These are phyloP conservation scores for Delichon dasypus DNA, from an alignment of 2,797 vertebrate species.

Conservation along the genomic window DNA sequence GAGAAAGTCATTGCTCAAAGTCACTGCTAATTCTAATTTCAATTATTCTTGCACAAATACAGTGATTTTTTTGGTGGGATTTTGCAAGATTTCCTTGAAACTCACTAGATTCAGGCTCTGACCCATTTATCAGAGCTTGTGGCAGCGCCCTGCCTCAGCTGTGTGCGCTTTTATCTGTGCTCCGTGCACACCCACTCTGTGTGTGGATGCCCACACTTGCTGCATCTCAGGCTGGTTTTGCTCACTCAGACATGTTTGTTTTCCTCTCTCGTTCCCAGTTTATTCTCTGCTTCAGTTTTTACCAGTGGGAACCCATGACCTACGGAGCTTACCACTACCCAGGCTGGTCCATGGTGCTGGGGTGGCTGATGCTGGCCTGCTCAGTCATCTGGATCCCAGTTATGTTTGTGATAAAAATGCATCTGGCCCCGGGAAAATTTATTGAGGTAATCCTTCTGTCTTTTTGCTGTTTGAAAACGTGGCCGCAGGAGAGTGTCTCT, in stretches of 20 bases:
- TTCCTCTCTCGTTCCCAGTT: slow-evolving; percentile 77
- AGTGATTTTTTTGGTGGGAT: slow-evolving; percentile 1
- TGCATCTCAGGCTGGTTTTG: not conserved
- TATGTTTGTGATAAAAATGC: slow-evolving; percentile 98
- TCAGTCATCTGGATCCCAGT: slow-evolving; percentile 99
- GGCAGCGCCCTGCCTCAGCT: not conserved
- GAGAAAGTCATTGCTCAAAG: not conserved
- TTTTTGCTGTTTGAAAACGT: not conserved
- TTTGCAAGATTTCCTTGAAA: slow-evolving; percentile 8
- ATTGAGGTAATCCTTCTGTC: slow-evolving; percentile 83
- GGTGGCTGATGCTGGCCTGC: slow-evolving; percentile 96
- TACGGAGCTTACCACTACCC: slow-evolving; percentile 96
- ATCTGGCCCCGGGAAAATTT: slow-evolving; percentile 90
- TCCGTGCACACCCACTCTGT: not conserved
- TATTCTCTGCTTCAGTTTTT: slow-evolving; percentile 94
- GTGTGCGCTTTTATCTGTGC: not conserved
- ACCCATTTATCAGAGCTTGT: not conserved
- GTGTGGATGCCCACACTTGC: not conserved
- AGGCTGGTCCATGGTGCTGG: slow-evolving; percentile 96
- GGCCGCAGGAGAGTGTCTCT: not conserved
- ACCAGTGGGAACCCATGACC: slow-evolving; percentile 97
- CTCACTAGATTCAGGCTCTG: not conserved
- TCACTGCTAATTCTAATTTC: not conserved
- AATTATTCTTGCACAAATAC: not conserved
- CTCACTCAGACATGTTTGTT: not conserved